Conservation (phyloP, 2,888 invertebrate species). For the Drosophila rellima region DNA sequence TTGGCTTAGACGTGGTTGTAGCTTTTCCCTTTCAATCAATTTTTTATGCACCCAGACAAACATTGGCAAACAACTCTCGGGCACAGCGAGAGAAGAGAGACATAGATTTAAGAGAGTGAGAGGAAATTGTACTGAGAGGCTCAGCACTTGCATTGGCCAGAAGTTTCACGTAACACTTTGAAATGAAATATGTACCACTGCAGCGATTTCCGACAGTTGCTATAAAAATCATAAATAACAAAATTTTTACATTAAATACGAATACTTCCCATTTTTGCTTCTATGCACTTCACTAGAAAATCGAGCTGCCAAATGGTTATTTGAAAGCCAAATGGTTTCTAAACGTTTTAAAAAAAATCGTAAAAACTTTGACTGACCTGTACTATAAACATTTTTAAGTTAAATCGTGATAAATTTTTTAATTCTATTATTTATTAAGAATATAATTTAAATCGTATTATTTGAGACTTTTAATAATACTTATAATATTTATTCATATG, state of each 20-base stretch:
- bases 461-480: too few species aligned
- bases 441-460: too few species aligned
- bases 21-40: constrained; percentile 33
- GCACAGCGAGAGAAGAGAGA: not conserved
- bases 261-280: constrained; percentile 25
- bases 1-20: constrained; percentile 45
- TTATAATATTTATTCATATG: too few species aligned
- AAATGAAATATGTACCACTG: constrained; percentile 73
- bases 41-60: constrained; percentile 30
- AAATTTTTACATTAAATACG: constrained; percentile 45
- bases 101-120: not conserved
- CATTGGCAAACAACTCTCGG: constrained; percentile 36
- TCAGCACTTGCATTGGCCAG: constrained; percentile 45
- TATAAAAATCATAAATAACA: constrained; percentile 64
- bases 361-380: not conserved
- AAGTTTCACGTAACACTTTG: constrained; percentile 64
- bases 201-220: constrained; percentile 63
- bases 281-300: constrained; percentile 12
- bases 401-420: not conserved
- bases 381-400: not conserved
- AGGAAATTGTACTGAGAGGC: not conserved
- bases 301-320: constrained; percentile 39
- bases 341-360: not conserved
- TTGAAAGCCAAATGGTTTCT: constrained; percentile 1
- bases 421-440: too few species aligned